phyloP scores from a whole-genome alignment of 1,140 invertebrate genomes.

The Plectrocnemia conspersa region DNA sequence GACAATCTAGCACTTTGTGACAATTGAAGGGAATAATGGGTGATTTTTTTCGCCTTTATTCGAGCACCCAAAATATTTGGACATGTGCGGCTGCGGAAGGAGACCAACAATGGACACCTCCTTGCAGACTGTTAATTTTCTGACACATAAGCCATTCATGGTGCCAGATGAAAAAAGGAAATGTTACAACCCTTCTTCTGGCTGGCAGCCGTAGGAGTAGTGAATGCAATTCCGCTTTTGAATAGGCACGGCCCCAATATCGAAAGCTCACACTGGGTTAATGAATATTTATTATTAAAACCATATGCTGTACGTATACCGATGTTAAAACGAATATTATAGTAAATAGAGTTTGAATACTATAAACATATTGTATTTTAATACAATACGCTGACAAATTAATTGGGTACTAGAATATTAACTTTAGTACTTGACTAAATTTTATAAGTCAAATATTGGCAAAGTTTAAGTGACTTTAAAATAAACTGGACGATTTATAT shows the following conservation, averaged over 20 bases:
- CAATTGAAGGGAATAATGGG: not conserved
- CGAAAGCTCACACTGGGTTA: too few species aligned
- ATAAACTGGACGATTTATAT: too few species aligned
- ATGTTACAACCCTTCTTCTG: conserved; percentile 15
- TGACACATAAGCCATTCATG: conserved; percentile 1
- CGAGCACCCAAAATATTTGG: conserved; percentile 19
- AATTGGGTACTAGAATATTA: too few species aligned
- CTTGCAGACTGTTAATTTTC: conserved; percentile 19
- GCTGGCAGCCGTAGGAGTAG: not conserved
- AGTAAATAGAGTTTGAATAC: too few species aligned
- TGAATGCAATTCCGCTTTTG: conserved; percentile 7
- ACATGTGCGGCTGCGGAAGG: conserved; percentile 10
- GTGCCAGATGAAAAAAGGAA: conserved; percentile 2
- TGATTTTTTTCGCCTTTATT: conserved; percentile 8
- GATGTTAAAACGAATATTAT: too few species aligned
- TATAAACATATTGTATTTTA: too few species aligned
- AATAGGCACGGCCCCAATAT: conserved; percentile 9
- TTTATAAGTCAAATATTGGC: too few species aligned
- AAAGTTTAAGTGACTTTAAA: too few species aligned
- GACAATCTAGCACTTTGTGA: conserved; percentile 1
- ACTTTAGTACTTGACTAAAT: too few species aligned
- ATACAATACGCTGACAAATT: too few species aligned
- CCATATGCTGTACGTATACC: too few species aligned
- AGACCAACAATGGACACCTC: conserved; percentile 13
- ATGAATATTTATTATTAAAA: too few species aligned